Conservation (phyloP, 2,113 vertebrate species). For the Dicaeum eximium region DNA sequence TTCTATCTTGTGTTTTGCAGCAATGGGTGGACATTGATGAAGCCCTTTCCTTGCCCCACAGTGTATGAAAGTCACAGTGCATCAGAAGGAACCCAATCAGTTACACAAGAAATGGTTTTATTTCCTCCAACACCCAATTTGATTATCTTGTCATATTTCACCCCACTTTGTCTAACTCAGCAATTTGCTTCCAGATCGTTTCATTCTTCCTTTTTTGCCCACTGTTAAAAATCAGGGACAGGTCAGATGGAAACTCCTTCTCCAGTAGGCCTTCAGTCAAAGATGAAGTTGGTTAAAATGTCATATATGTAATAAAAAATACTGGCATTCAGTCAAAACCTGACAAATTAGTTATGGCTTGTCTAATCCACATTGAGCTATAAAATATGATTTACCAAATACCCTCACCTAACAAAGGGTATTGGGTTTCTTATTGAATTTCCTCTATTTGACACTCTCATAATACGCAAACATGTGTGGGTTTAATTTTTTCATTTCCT, state of each 20-base stretch:
- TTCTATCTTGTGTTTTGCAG: not conserved
- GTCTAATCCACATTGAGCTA: constrained; percentile 27
- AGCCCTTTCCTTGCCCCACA: not conserved
- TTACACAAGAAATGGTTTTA: not conserved
- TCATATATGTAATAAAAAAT: not conserved
- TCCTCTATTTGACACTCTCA: not conserved
- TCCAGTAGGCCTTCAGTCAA: not conserved
- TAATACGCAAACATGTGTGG: constrained; percentile 1
- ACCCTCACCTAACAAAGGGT: not conserved
- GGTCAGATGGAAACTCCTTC: not conserved
- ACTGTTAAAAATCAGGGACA: not conserved
- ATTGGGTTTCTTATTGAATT: constrained; percentile 22
- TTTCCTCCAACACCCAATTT: constrained; percentile 9
- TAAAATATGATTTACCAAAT: constrained; percentile 31
- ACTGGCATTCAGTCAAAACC: constrained; percentile 40
- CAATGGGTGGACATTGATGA: not conserved
- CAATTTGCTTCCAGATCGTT: not conserved
- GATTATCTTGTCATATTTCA: constrained; percentile 7
- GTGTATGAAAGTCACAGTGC: not conserved
- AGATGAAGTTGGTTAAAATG: constrained; percentile 39
- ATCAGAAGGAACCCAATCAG: not conserved
- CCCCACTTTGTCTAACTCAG: not conserved
- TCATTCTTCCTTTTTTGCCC: not conserved
- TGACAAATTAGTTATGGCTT: constrained; percentile 47
- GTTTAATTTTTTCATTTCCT: constrained; percentile 35